Percentiles rank a stretch among this genome's conserved stretches.
These are phyloP conservation scores for Harpalus rufipes DNA, from an alignment of 2,888 invertebrate species.

Conservation along the genomic window DNA sequence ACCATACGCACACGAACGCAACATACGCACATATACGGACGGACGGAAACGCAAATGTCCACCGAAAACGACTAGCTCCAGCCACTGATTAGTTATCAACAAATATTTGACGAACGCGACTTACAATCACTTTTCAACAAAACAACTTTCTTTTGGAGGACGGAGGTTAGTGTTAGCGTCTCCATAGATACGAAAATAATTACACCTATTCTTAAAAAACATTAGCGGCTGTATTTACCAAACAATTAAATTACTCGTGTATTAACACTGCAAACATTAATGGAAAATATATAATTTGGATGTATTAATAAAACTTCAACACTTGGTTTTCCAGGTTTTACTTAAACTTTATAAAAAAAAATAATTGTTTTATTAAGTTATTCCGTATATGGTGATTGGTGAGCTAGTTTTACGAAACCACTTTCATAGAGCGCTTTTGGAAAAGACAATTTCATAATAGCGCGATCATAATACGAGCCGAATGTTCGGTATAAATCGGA, in stretches of 20 bases:
- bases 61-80: slow-evolving; percentile 45
- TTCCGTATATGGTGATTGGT: too few relatives aligned
- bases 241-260: neutral
- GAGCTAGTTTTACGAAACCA: too few relatives aligned
- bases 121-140: slow-evolving; percentile 58
- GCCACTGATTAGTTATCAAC: slow-evolving; percentile 65
- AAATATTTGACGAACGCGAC: slow-evolving; percentile 64
- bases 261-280: neutral
- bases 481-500: too few relatives aligned
- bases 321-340: too few relatives aligned
- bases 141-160: slow-evolving; percentile 65
- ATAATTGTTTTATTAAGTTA: too few relatives aligned
- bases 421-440: too few relatives aligned
- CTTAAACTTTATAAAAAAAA: too few relatives aligned
- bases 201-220: slow-evolving; percentile 37
- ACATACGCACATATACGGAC: slow-evolving; percentile 23
- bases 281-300: neutral
- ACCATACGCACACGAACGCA: neutral
- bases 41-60: slow-evolving; percentile 58
- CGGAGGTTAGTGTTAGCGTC: slow-evolving; percentile 18
- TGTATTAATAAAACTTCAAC: too few relatives aligned
- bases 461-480: too few relatives aligned
- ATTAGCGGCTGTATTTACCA: neutral
- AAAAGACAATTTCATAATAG: too few relatives aligned
- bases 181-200: slow-evolving; percentile 56